Evolutionary conservation across 2,888 invertebrate genomes (phyloP).

Genomic region (Pseudococcus longispinus): DNA sequence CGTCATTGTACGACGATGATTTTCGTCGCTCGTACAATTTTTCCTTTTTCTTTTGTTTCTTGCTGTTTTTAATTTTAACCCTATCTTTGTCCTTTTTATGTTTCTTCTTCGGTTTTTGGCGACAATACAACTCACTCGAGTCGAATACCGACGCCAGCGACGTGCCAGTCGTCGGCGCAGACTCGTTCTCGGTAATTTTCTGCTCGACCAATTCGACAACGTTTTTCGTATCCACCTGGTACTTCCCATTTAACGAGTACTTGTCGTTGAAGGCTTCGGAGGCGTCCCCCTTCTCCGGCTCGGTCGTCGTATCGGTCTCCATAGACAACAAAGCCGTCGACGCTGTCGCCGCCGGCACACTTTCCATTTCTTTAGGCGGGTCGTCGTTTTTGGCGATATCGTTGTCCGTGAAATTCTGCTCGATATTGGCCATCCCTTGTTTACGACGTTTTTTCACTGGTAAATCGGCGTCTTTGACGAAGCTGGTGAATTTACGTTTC

Average conservation of each 20-base stretch:
- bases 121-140: not conserved
- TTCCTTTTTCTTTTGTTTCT: constrained; percentile 40
- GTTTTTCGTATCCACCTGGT: not conserved
- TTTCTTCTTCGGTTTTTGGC: constrained; percentile 14
- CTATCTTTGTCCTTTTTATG: constrained; percentile 45
- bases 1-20: not conserved
- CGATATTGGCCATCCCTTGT: constrained; percentile 33
- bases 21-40: not conserved
- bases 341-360: not conserved
- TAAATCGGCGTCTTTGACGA: constrained; percentile 41
- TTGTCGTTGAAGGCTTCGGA: not conserved
- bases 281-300: not conserved
- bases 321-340: not conserved
- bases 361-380: not conserved
- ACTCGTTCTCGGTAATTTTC: not conserved
- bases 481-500: constrained; percentile 27
- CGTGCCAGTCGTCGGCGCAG: not conserved
- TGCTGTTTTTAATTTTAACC: not conserved
- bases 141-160: not conserved
- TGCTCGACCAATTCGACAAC: not conserved
- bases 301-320: not conserved
- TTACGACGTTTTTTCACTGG: constrained; percentile 47
- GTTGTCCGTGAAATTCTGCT: constrained; percentile 10
- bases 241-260: not conserved
- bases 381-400: not conserved